Conservation (phyloP, 1,140 invertebrate species). For the Campodea augens region DNA sequence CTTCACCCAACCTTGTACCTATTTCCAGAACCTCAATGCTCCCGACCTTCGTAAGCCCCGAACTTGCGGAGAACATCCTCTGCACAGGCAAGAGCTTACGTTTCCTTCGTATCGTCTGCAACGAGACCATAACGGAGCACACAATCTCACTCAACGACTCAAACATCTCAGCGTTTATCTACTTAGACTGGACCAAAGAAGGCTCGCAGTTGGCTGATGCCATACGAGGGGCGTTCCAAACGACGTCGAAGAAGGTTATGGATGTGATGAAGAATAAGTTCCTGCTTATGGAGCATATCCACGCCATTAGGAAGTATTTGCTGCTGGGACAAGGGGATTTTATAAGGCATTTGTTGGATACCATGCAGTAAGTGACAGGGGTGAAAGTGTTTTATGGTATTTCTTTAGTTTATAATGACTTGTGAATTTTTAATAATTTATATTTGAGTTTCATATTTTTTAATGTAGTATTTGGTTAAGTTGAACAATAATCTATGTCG, state of each 20-base stretch:
- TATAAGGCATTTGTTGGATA: conserved; percentile 75
- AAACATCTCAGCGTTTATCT: too few relatives aligned
- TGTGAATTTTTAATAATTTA: conserved; percentile 8
- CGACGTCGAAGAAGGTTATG: too few relatives aligned
- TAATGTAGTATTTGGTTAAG: not conserved
- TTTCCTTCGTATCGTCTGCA: conserved; percentile 78
- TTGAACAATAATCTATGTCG: too few relatives aligned
- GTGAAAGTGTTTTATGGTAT: conserved; percentile 17
- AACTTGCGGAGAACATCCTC: conserved; percentile 59
- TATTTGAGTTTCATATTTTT: conserved; percentile 6
- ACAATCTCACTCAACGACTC: too few relatives aligned
- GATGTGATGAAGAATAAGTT: conserved; percentile 70
- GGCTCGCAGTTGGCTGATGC: too few relatives aligned
- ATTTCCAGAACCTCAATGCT: conserved; percentile 44
- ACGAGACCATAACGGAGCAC: too few relatives aligned
- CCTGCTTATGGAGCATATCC: conserved; percentile 75
- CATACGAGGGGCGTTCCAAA: too few relatives aligned
- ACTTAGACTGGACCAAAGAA: not conserved
- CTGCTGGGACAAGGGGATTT: conserved; percentile 90
- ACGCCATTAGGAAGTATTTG: conserved; percentile 74
- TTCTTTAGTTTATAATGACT: conserved; percentile 10
- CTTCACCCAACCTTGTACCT: conserved; percentile 9
- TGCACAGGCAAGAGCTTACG: conserved; percentile 89
- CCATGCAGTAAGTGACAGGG: conserved; percentile 54
- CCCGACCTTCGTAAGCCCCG: conserved; percentile 50